phyloP scores from a whole-genome alignment of 92 coral and sea anemone species.

The Palythoa caribaeorum region DNA sequence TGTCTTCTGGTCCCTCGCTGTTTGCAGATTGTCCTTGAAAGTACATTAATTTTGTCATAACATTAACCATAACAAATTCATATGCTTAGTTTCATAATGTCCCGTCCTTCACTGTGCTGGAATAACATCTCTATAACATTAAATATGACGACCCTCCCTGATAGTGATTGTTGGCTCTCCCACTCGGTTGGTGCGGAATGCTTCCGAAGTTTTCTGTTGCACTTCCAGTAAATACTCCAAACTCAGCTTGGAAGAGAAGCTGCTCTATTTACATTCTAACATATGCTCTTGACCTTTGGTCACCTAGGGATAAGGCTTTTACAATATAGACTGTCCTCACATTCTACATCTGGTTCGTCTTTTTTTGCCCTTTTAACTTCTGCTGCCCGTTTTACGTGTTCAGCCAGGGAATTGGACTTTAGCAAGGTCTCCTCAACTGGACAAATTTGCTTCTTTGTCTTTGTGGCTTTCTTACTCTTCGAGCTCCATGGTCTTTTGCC shows the following conservation, averaged over 20 bases:
- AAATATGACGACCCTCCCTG: conserved; percentile 11
- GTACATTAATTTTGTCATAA: conserved; percentile 16
- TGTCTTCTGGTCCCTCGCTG: conserved; percentile 16
- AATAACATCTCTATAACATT: background rate
- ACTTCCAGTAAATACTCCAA: background rate
- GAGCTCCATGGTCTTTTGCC: conserved; percentile 10
- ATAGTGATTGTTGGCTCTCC: background rate
- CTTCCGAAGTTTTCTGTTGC: background rate
- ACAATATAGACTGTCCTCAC: conserved; percentile 23
- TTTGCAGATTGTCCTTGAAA: background rate
- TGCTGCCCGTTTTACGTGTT: conserved; percentile 13
- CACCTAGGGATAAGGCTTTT: conserved; percentile 36
- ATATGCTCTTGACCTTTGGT: background rate
- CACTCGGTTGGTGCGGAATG: conserved; percentile 6
- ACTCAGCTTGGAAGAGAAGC: conserved; percentile 45
- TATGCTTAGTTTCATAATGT: background rate
- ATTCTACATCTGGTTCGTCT: conserved; percentile 6
- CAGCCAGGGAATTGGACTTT: conserved; percentile 1
- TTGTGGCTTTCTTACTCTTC: conserved; percentile 15
- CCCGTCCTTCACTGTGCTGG: background rate
- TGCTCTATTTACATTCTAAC: conserved; percentile 41
- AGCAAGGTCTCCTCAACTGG: conserved; percentile 13
- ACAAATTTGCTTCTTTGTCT: background rate
- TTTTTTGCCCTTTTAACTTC: background rate
- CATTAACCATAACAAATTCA: background rate